Evolutionary conservation across 2,113 vertebrate genomes (phyloP).

Genomic region (Eleginops maclovinus): DNA sequence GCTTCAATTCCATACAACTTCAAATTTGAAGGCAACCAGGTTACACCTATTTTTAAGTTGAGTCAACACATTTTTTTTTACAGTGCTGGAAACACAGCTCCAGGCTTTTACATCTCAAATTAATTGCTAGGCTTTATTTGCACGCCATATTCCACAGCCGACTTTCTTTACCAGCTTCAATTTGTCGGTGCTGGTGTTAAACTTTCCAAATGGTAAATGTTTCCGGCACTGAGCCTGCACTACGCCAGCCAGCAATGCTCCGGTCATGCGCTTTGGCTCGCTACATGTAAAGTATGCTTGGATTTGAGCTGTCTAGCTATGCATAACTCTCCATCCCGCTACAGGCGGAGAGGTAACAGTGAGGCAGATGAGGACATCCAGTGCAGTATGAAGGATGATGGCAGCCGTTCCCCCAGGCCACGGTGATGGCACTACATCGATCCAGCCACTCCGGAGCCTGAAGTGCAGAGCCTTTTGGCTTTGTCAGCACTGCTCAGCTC

Average conservation of each 20-base stretch:
- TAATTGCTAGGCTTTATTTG: constrained; percentile 48
- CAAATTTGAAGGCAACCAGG: too few relatives aligned
- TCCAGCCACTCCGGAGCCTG: constrained; percentile 74
- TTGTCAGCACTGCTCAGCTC: constrained; percentile 79
- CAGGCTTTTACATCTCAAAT: constrained; percentile 45
- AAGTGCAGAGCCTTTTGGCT: constrained; percentile 75
- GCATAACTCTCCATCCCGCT: constrained; percentile 62
- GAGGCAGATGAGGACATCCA: constrained; percentile 79
- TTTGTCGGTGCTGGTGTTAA: constrained; percentile 53
- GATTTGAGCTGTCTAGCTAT: constrained; percentile 55
- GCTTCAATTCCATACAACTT: too few relatives aligned
- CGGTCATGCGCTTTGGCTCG: constrained; percentile 29
- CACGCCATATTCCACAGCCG: constrained; percentile 38
- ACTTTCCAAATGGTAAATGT: constrained; percentile 25
- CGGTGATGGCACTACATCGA: constrained; percentile 74
- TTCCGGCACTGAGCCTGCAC: constrained; percentile 15
- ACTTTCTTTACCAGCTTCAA: constrained; percentile 40
- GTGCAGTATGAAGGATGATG: constrained; percentile 78
- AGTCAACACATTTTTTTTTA: too few relatives aligned
- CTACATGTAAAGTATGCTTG: constrained; percentile 62
- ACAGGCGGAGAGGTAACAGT: constrained; percentile 68
- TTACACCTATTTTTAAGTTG: too few relatives aligned
- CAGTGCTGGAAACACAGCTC: constrained; percentile 49
- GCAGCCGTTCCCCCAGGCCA: constrained; percentile 70
- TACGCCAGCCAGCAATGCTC: constrained; percentile 5